phyloP scores from a whole-genome alignment of 2,113 vertebrate genomes.

The Podarcis raffonei region DNA sequence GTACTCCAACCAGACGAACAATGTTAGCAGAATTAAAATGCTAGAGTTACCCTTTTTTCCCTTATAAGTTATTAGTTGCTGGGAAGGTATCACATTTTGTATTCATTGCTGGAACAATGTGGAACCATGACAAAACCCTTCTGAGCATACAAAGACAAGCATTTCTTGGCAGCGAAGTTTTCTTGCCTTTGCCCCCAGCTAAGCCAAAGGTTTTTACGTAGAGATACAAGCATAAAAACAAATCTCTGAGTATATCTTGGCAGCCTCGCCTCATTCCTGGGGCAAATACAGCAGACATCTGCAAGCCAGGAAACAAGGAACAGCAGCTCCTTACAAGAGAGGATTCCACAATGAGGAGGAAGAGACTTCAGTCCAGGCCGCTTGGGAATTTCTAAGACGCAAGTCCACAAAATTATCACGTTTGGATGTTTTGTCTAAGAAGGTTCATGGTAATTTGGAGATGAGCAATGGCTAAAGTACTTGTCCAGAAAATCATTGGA shows the following conservation, averaged over 20 bases:
- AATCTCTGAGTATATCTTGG: slow-evolving; percentile 58
- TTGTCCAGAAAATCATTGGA: neutral
- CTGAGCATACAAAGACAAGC: slow-evolving; percentile 26
- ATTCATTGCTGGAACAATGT: slow-evolving; percentile 37
- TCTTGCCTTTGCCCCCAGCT: slow-evolving; percentile 39
- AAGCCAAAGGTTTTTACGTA: slow-evolving; percentile 28
- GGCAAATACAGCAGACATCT: slow-evolving; percentile 36
- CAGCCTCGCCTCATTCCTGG: slow-evolving; percentile 47
- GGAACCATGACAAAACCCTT: slow-evolving; percentile 44
- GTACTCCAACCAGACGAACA: slow-evolving; percentile 58
- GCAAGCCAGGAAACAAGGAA: slow-evolving; percentile 35
- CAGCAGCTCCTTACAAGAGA: slow-evolving; percentile 22
- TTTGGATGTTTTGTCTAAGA: neutral
- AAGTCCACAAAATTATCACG: slow-evolving; percentile 26
- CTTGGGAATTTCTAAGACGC: slow-evolving; percentile 22
- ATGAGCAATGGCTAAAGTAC: neutral
- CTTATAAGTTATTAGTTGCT: slow-evolving; percentile 20
- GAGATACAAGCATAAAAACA: slow-evolving; percentile 46
- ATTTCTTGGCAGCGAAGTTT: neutral
- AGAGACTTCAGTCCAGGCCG: neutral
- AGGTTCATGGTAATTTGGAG: neutral
- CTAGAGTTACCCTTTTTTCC: slow-evolving; percentile 62
- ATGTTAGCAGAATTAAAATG: slow-evolving; percentile 51
- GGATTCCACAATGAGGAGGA: slow-evolving; percentile 21
- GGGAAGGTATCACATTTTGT: slow-evolving; percentile 43